A percentile compares a stretch with the other conserved stretches of the same genome.
Evolutionary conservation across 2,888 invertebrate species (phyloP).

Genomic region (Brenthis hecate): DNA sequence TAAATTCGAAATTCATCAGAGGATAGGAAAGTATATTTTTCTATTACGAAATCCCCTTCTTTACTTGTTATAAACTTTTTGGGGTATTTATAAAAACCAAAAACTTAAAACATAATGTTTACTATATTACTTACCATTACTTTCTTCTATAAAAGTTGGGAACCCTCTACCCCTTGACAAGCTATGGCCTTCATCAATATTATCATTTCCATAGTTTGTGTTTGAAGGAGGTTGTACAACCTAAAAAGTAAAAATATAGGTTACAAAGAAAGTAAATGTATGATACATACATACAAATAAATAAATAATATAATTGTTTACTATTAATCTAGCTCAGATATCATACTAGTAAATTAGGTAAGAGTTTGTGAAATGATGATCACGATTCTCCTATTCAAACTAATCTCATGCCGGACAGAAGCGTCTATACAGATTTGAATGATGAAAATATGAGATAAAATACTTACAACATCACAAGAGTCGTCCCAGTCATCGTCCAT

Average conservation of each 20-base stretch:
- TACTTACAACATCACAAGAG: constrained; percentile 60
- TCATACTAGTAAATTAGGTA: no score
- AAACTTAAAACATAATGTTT: background rate
- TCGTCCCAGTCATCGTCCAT: constrained; percentile 84
- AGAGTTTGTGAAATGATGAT: no score
- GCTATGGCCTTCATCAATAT: constrained; percentile 77
- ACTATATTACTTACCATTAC: constrained; percentile 46
- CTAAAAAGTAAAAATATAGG: constrained; percentile 49
- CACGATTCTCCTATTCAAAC: no score
- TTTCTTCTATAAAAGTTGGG: constrained; percentile 64
- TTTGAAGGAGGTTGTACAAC: constrained; percentile 49
- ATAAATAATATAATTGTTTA: background rate
- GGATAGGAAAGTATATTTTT: no score
- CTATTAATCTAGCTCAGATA: background rate
- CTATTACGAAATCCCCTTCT: no score
- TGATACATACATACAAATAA: background rate
- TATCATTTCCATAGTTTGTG: constrained; percentile 48
- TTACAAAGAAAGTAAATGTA: background rate
- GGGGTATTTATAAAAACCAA: background rate
- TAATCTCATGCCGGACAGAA: no score
- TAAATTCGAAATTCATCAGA: no score
- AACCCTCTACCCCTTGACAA: constrained; percentile 79
- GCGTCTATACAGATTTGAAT: background rate
- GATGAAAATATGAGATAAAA: constrained; percentile 9
- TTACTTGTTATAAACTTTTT: background rate